Base-by-base conservation (phyloP, 1,140 invertebrate species). In the Berghia stephanieae region DNA sequence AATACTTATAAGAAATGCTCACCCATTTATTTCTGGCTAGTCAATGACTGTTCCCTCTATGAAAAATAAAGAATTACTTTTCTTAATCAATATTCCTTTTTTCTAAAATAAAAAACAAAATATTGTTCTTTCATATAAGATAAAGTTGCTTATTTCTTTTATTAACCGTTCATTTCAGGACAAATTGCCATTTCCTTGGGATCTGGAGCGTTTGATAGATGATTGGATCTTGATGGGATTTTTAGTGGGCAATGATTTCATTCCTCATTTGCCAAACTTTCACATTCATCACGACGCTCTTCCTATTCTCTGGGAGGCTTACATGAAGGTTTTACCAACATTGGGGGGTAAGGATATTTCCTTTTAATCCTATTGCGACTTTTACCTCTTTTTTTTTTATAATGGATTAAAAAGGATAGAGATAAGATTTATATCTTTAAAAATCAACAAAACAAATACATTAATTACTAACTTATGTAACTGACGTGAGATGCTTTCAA, bases 191-290 rank as follows among this genome's bases (percentile, higher is more conserved):
- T 96, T 95, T 90, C 80, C 89, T 3, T 96, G 93, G 88, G 93
- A 96, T 87, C 90, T 98, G 77, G 96, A 97, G 84, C 93, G 94
- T 52, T 93, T 94, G 75, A 93, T 93, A 81, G 93, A 93, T 86
- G 93, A 94, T 86, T 94, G 93, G 93, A 93, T 99, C 3, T 89
- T 99, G 8, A 96, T 99, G 95, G 95, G 96, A 1, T 98, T 98
- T 88, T 90, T 99, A 38, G 94, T 99, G 6, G 97, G 97, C 57
- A 99, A 99, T 89, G 97, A 99, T 90, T 99, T 99, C 89, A 95
- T 99, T 83, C 97, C 97, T 0, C 92, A 98, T 90, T 90, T 99
- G 72, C 97, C 97, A 40, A 93, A 97, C 88, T 92, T 99, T 86
- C 96, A 99, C 88, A 98, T 99, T 82, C 92, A 93, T 73, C 94